phyloP scores from a whole-genome alignment of 2,113 vertebrate species.

The Tympanuchus pallidicinctus region DNA sequence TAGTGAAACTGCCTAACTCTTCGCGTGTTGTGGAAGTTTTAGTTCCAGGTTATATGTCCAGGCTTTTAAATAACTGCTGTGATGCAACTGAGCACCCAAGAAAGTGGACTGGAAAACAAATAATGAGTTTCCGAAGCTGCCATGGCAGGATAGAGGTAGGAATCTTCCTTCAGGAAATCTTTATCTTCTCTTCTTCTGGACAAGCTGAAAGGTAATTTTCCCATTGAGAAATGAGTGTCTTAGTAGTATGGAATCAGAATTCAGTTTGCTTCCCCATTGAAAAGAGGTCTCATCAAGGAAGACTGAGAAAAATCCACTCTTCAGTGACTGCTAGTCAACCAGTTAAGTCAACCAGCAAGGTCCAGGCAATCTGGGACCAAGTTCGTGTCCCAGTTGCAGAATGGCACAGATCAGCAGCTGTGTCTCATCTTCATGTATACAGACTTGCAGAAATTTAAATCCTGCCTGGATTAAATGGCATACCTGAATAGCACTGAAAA shows the following conservation, averaged over 20 bases:
- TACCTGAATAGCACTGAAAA: not conserved
- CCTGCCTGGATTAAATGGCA: not conserved
- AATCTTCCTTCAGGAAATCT: not conserved
- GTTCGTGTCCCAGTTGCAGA: not conserved
- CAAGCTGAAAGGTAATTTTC: not conserved
- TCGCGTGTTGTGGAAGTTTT: not conserved
- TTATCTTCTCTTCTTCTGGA: not conserved
- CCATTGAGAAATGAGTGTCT: not conserved
- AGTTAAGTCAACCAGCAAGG: not conserved
- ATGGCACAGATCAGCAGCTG: not conserved
- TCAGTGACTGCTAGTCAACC: not conserved
- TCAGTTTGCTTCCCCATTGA: not conserved
- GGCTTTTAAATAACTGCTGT: not conserved
- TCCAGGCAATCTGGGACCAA: not conserved
- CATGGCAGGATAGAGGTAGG: not conserved
- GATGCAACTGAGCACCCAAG: not conserved
- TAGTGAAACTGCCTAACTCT: not conserved
- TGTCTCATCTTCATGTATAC: not conserved
- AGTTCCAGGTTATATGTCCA: not conserved
- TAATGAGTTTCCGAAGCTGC: not conserved
- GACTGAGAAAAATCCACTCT: not conserved
- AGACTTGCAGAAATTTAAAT: not conserved
- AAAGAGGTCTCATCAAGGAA: not conserved
- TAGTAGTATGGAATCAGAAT: not conserved
- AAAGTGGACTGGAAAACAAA: not conserved